Evolutionary conservation across 2,113 vertebrate genomes (phyloP).

Genomic region (Maccullochella peelii): DNA sequence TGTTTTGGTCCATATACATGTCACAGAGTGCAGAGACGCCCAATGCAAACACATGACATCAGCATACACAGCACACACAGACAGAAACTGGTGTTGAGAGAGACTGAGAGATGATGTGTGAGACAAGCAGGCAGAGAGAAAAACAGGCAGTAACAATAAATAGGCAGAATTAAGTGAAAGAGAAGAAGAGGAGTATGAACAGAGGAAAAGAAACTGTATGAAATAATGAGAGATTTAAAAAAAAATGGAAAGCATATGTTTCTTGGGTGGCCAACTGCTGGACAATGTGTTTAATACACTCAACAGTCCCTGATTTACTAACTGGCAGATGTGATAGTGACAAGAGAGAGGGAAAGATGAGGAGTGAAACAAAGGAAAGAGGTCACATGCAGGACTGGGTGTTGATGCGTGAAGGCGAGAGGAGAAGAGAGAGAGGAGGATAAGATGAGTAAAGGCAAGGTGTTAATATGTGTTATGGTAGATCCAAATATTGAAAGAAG

Average conservation of each 20-base stretch:
- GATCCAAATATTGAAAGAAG: slow-evolving; percentile 18
- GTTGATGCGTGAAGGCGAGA: slow-evolving; percentile 52
- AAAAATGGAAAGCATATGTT: no score
- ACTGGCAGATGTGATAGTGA: slow-evolving; percentile 52
- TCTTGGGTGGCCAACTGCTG: slow-evolving; percentile 53
- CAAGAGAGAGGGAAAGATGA: slow-evolving; percentile 49
- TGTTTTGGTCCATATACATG: slow-evolving; percentile 67
- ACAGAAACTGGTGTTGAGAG: slow-evolving; percentile 44
- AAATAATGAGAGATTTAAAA: slow-evolving; percentile 14
- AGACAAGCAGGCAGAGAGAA: slow-evolving; percentile 35
- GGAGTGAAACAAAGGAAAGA: slow-evolving; percentile 45
- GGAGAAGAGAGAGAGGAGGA: slow-evolving; percentile 37
- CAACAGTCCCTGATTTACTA: slow-evolving; percentile 53
- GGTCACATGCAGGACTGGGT: slow-evolving; percentile 42
- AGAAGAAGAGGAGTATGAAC: slow-evolving; percentile 25
- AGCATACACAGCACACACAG: slow-evolving; percentile 43
- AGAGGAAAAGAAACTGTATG: slow-evolving; percentile 1
- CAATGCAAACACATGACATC: slow-evolving; percentile 80
- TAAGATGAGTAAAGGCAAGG: slow-evolving; percentile 14
- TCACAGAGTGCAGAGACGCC: slow-evolving; percentile 55
- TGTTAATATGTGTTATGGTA: slow-evolving; percentile 15
- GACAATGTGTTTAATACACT: slow-evolving; percentile 58
- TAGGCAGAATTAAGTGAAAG: slow-evolving; percentile 46
- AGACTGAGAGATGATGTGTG: slow-evolving; percentile 66
- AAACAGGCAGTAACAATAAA: slow-evolving; percentile 49